Base-by-base conservation (phyloP, 2,888 invertebrate genomes). In the Pollenia angustigena region DNA sequence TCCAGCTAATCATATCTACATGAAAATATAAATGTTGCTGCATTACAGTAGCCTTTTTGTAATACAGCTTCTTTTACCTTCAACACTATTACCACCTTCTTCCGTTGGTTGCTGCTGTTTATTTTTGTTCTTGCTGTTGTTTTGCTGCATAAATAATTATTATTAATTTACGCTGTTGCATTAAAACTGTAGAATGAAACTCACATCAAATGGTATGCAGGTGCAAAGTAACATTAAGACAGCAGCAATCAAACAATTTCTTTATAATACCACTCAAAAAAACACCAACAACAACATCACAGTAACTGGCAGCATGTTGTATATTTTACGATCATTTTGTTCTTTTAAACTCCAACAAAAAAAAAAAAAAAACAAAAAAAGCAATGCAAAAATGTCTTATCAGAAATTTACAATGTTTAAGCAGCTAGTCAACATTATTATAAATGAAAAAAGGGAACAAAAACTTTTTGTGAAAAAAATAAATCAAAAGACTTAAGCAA, bases 81-180 rank as follows among this genome's bases (percentile, higher is more conserved):
- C 81, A 84, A 72, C 68, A 81, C 68, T 74, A 83, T 68, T 74
- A 72, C 80, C 87, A 87, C 84, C 83, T 83, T 84, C 81, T 87
- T 87, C 83, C 81, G 87, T 81, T 84, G 64, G 60, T 50, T 66
- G 64, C 48, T 71, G 50, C 16, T 66, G n/a, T n/a, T n/a, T n/a
- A n/a, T n/a, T n/a, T n/a, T n/a, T n/a, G n/a, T n/a, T n/a, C n/a
- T n/a, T n/a, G 69, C 44, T 85, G 23, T 68, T 86, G 52, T 83
- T 80, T 80, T 62, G 74, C 74, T 86, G 85, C 85, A 82, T 81
- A 86, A 86, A 86, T 83, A 87, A 87, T 87, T 87, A 87, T 84
- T 87, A 87, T 84, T 84, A 87, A 87, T 87, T 84, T 84, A 87
- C 83, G 83, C 80, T 84, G 86, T 80, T 69, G 86, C 86, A 86